A percentile compares a stretch with the other conserved stretches of the same genome.
Conservation (phyloP, 2,888 invertebrate genomes). For the Chaitophorus viminalis region DNA sequence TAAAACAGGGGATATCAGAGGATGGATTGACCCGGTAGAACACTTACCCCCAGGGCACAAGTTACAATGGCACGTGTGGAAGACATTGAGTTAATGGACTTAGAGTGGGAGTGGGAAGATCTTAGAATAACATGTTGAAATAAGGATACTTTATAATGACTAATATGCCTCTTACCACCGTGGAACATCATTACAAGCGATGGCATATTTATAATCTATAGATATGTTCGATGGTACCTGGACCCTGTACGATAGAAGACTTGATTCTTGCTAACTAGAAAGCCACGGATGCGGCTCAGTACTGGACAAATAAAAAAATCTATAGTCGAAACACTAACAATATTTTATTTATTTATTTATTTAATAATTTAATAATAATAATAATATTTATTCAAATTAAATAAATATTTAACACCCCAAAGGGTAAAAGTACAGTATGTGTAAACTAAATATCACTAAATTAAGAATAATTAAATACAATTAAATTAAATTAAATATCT, state of each 20-base stretch:
- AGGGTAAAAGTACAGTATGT: too few species aligned
- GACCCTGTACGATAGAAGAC: neutral
- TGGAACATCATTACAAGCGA: slow-evolving; percentile 7
- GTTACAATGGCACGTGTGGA: slow-evolving; percentile 1
- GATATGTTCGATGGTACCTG: neutral
- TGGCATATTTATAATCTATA: slow-evolving; percentile 11
- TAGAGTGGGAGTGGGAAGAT: slow-evolving; percentile 11
- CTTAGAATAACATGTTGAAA: slow-evolving; percentile 3
- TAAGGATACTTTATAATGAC: neutral
- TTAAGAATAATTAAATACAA: too few species aligned
- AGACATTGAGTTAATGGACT: slow-evolving; percentile 11
- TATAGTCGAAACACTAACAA: neutral
- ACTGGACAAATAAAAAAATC: neutral
- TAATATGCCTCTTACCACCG: neutral
- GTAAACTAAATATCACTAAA: too few species aligned
- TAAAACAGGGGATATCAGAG: neutral
- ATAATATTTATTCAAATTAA: too few species aligned
- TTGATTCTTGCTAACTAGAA: neutral
- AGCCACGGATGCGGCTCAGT: neutral
- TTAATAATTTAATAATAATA: too few species aligned
- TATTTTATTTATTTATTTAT: neutral
- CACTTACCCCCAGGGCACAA: neutral
- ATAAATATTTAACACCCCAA: too few species aligned
- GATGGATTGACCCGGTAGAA: neutral
- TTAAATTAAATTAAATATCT: too few species aligned